Percentiles rank a stretch among this genome's conserved stretches.
phyloP scores from a whole-genome alignment of 2,113 vertebrate genomes.

The Actenoides lindsayi region DNA sequence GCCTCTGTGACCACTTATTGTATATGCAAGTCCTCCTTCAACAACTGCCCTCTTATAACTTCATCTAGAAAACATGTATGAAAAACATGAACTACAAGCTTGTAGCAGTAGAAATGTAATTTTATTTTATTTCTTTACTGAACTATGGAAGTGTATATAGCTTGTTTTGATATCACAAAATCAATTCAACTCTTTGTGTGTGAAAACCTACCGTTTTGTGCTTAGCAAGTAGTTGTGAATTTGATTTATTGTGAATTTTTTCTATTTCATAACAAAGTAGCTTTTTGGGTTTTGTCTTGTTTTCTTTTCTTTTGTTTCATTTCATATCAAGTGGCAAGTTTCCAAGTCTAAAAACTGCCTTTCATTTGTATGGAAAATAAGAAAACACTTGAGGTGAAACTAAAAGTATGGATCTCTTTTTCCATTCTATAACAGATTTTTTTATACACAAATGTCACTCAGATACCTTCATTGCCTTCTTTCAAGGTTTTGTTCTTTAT shows the following conservation, averaged over 20 bases:
- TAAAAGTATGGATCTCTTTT: neutral
- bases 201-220: conserved; percentile 38
- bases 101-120: conserved; percentile 6
- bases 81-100: conserved; percentile 12
- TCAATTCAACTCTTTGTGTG: conserved; percentile 16
- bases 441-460: neutral
- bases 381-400: neutral
- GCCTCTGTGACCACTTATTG: neutral
- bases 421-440: neutral
- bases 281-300: neutral
- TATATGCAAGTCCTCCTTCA: neutral
- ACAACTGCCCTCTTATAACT: neutral
- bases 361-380: neutral
- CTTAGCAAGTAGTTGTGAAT: conserved; percentile 40
- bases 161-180: conserved; percentile 52
- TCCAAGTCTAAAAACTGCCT: neutral
- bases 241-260: conserved; percentile 50
- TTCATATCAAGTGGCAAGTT: neutral
- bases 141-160: conserved; percentile 2
- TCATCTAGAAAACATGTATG: neutral
- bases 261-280: neutral
- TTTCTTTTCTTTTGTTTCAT: neutral
- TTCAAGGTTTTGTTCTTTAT: fast-evolving
- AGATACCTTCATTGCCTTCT: neutral
- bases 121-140: conserved; percentile 37